Base-by-base conservation (phyloP, 2,888 invertebrate genomes). In the Onthophagus sagittarius region DNA sequence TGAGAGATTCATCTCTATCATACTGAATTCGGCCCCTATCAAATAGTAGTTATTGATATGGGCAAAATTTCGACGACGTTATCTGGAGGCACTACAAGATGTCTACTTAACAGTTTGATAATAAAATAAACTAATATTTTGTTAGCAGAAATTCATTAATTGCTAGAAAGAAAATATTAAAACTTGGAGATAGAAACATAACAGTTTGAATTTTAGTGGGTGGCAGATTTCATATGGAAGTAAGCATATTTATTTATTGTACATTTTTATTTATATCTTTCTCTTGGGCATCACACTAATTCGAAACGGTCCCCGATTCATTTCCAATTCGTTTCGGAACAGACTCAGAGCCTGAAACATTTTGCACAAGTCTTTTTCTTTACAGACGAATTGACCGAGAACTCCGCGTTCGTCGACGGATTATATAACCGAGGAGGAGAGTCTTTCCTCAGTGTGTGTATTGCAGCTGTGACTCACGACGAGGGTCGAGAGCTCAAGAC, bases 401-500 rank as follows among this genome's bases (percentile, higher is more conserved):
- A 53, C 39, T 53, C 39, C 9, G 11, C 39, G 7, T 7, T 53
- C n/a, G 32, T 32, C 4, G 23, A 32, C 5, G 67, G 31, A 67
- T 67, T 67, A 67, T 67, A 67, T 67, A 67, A 67, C 67, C 23
- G 31, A 23, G 23, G 31, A 23, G 23, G 64, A 9, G 14, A 23
- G 15, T 15, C 64, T 23, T 23, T 23, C 11, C 39, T 53, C 1
- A 9, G 39, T 53, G 39, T 53, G 39, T 53, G 39, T 53, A 53
- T 53, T 11, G 39, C 67, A 31, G 67, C 15, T 75, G 71, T 75
- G 75, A 75, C 67, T 75, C 75, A 75, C 73, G 71, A 63, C 69
- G 67, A 71, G 39, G 39, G 70, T 69, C 73, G 65, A 73, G 23
- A 23, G 69, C 67, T 72, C 71, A 69, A 63, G 65, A 71, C 72